phyloP scores from a whole-genome alignment of 2,888 invertebrate species.

The Drosophila merina region DNA sequence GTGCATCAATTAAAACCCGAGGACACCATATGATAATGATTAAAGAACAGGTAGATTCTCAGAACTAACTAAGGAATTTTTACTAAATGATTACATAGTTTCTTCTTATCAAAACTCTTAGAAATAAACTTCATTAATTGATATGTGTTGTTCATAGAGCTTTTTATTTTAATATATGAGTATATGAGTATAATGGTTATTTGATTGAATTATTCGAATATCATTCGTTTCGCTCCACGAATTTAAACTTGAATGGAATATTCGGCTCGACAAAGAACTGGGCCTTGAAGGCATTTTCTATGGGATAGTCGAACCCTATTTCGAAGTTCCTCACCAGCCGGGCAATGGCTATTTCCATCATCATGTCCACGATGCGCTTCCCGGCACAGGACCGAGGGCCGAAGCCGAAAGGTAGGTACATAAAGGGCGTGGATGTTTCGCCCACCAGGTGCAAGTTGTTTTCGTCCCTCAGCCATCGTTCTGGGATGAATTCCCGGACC shows the following conservation, averaged over 20 bases:
- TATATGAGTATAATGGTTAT: no score
- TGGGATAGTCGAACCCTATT: conserved; percentile 83
- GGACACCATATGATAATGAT: conserved; percentile 32
- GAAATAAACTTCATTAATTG: no score
- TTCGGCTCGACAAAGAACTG: conserved; percentile 39
- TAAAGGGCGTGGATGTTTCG: conserved; percentile 70
- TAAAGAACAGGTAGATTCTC: conserved; percentile 1
- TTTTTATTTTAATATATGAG: no score
- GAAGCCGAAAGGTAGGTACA: conserved; percentile 81
- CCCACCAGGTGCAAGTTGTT: conserved; percentile 47
- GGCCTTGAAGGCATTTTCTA: conserved; percentile 74
- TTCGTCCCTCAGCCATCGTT: conserved; percentile 87
- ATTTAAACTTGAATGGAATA: no score
- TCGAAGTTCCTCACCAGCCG: conserved; percentile 83
- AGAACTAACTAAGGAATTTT: not conserved
- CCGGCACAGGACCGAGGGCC: conserved; percentile 87
- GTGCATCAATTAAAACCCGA: conserved; percentile 36
- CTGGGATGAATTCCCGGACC: conserved; percentile 88
- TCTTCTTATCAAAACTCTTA: no score
- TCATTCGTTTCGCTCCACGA: no score
- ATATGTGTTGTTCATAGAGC: no score
- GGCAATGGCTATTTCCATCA: conserved; percentile 86
- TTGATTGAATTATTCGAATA: no score
- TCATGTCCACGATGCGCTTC: conserved; percentile 89
- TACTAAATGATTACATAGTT: not conserved